Percentiles rank a stretch among this genome's conserved stretches.
phyloP scores from a whole-genome alignment of 2,888 invertebrate species.

The Thera britannica region DNA sequence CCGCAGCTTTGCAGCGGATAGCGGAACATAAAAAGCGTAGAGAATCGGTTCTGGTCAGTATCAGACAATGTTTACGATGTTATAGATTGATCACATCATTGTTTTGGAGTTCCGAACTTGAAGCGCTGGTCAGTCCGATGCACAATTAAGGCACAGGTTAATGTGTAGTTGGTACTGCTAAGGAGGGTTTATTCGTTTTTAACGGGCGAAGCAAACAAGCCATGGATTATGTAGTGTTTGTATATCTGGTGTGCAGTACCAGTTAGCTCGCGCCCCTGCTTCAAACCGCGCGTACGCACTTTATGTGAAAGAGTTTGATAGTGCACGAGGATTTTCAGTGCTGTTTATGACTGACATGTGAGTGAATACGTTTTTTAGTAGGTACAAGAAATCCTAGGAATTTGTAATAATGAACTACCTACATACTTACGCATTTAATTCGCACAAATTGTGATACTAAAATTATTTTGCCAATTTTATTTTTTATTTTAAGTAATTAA shows the following conservation, averaged over 20 bases:
- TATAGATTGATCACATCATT: slow-evolving; percentile 76
- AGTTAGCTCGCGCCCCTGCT: slow-evolving; percentile 55
- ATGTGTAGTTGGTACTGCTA: slow-evolving; percentile 12
- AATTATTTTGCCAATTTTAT: no score
- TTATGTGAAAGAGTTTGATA: slow-evolving; percentile 9
- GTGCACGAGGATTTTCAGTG: slow-evolving; percentile 18
- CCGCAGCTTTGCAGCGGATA: slow-evolving; percentile 66
- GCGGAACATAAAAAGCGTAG: slow-evolving; percentile 57
- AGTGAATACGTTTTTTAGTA: slow-evolving; percentile 37
- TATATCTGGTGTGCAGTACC: slow-evolving; percentile 60
- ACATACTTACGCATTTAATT: no score
- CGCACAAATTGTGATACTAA: no score
- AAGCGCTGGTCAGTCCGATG: slow-evolving; percentile 27
- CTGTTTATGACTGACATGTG: slow-evolving; percentile 64
- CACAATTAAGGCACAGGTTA: slow-evolving; percentile 36
- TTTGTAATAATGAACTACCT: no score
- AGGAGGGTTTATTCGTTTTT: slow-evolving; percentile 62
- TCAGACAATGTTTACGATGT: slow-evolving; percentile 72
- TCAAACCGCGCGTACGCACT: slow-evolving; percentile 63
- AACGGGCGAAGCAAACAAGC: slow-evolving; percentile 65
- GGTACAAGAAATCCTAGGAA: no score
- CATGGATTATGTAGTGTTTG: slow-evolving; percentile 68
- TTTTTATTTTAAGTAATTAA: no score
- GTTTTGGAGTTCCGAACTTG: slow-evolving; percentile 48
- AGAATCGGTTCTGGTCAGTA: slow-evolving; percentile 69